Evolutionary conservation across 2,113 vertebrate species (phyloP).

Genomic region (Istiophorus platypterus): DNA sequence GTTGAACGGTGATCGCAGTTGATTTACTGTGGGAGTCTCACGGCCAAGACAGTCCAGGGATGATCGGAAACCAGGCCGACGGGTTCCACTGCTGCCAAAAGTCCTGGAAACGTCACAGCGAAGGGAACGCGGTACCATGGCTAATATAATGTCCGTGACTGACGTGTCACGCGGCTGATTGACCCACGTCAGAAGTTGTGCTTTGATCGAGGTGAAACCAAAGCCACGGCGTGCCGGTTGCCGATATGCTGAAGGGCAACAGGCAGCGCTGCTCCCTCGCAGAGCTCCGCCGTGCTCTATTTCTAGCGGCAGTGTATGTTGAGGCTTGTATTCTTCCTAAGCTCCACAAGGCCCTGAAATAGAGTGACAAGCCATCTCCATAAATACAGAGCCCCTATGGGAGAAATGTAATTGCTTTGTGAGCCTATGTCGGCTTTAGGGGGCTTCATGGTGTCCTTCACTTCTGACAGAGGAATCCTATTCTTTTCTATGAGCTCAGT

Average conservation of each 20-base stretch:
- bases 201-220: slow-evolving; percentile 60
- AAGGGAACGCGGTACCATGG: neutral
- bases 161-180: neutral
- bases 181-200: slow-evolving; percentile 9
- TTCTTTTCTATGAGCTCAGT: slow-evolving; percentile 3
- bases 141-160: neutral
- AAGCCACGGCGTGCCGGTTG: neutral
- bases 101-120: neutral
- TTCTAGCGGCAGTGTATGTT: slow-evolving; percentile 68
- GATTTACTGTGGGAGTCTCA: slow-evolving; percentile 36
- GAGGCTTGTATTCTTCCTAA: slow-evolving; percentile 68
- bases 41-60: neutral
- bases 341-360: slow-evolving; percentile 75
- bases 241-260: slow-evolving; percentile 61
- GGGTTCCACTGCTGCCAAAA: neutral
- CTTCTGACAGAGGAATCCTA: slow-evolving; percentile 33
- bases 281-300: slow-evolving; percentile 69
- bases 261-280: slow-evolving; percentile 39
- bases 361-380: slow-evolving; percentile 83
- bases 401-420: slow-evolving; percentile 75
- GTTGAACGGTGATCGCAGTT: neutral
- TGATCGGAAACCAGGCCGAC: neutral
- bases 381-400: slow-evolving; percentile 78
- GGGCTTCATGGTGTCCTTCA: slow-evolving; percentile 60
- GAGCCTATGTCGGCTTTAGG: slow-evolving; percentile 52